Base-by-base conservation (phyloP, 2,113 vertebrate species). In the Prunella fulvescens region DNA sequence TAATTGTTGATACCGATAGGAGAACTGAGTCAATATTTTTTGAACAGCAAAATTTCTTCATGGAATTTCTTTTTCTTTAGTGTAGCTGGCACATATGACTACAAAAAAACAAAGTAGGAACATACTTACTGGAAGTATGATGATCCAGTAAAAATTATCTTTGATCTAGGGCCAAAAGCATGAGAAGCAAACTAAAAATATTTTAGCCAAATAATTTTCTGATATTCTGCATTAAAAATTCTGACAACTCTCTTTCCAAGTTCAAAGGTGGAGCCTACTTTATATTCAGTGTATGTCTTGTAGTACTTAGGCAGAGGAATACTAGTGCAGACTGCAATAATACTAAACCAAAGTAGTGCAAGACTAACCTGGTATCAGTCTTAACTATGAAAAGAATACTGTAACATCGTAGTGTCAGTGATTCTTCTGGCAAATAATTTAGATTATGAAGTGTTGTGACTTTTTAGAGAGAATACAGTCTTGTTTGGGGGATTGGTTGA, bases 121-220 rank as follows among this genome's bases (percentile, higher is more conserved):
- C 37, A 37, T 37, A 9, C 37, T 29, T 60, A 20, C 0, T 1
- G 7, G 4, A 81, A 48, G 7, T 14, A 19, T 60, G 14, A 22
- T 3, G 3, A 35, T 29, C 15, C 6, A 79, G 7, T 22, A 40
- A 51, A 64, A 90, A 57, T 51, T 56, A 12, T 7, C 28, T 72
- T 71, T 87, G 12, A 28, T 65, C 16, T 35, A 24, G 12, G 23
- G 9, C 29, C 37, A 72, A 72, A 86, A 11, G 39, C 13, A 44
- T 3, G 1, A 45, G 29, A 67, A 93, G 50, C 3, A 76, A 67
- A 45, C 26, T 15, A 14, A 54, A 79, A 66, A 53, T 42, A 2
- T 15, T 86, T 65, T 33, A 61, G 16, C 5, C 4, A 40, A 53
- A 14, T 29, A 3, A 60, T 60, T 60, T 89, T 72, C 45, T 33